Percentiles rank a stretch among this genome's conserved stretches.
Conservation (phyloP, 2,113 vertebrate genomes). For the Tupaia tana region DNA sequence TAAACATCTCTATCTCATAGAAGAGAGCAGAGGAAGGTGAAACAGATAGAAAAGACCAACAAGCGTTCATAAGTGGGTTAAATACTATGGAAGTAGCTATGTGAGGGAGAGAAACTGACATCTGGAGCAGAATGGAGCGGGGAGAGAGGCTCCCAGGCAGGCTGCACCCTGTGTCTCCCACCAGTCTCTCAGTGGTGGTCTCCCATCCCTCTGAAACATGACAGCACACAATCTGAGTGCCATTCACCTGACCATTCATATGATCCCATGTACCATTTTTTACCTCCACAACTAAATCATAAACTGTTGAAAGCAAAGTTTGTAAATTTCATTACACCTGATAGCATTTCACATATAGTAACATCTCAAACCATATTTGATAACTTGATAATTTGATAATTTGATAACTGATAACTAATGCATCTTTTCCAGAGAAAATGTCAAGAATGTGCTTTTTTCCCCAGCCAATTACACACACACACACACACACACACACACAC, state of each 20-base stretch:
- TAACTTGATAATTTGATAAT: not conserved
- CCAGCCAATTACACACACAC: too few species aligned
- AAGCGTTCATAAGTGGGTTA: not conserved
- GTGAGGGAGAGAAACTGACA: not conserved
- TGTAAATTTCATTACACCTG: not conserved
- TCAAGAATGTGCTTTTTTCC: not conserved
- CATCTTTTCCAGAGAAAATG: slow-evolving; percentile 35
- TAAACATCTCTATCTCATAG: not conserved
- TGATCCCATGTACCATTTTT: not conserved
- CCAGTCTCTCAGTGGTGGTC: too few species aligned
- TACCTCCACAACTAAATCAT: not conserved
- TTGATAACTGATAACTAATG: not conserved
- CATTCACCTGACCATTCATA: not conserved
- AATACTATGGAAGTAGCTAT: not conserved
- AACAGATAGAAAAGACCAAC: not conserved
- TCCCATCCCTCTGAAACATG: not conserved
- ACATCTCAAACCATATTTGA: slow-evolving; percentile 1
- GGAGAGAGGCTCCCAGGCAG: rapidly evolving
- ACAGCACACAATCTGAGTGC: not conserved
- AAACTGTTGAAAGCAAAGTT: not conserved
- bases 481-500: not conserved
- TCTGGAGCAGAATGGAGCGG: not conserved
- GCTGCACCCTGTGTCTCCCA: not conserved
- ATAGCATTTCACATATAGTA: not conserved
- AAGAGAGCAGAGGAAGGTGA: not conserved